Percentiles rank a stretch among this genome's conserved stretches.
phyloP scores from a whole-genome alignment of 2,888 invertebrate genomes.

The Stramonita haemastoma region DNA sequence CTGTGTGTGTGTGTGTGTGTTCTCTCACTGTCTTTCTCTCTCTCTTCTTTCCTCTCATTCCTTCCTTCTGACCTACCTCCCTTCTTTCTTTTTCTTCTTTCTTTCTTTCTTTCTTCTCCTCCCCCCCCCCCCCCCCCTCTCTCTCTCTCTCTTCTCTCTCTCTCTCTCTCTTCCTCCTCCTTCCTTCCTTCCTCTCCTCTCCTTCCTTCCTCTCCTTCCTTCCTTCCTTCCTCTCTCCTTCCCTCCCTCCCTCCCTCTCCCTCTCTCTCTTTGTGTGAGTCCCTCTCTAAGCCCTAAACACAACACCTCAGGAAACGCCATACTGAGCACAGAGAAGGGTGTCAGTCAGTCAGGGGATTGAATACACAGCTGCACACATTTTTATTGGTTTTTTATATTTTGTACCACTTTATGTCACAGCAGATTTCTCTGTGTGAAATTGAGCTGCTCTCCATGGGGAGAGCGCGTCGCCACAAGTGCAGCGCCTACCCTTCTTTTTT shows the following conservation, averaged over 20 bases:
- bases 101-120: not conserved
- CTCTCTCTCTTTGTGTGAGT: not conserved
- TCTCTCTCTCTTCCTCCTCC: not conserved
- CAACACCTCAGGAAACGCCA: no score
- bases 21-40: not conserved
- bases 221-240: not conserved
- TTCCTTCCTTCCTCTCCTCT: not conserved
- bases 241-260: not conserved
- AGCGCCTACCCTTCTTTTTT: no score
- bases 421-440: no score
- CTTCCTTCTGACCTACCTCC: not conserved
- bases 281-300: not conserved
- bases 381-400: no score
- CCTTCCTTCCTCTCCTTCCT: not conserved
- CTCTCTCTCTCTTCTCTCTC: not conserved
- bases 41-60: not conserved
- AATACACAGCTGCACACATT: not conserved
- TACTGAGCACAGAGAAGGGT: not conserved
- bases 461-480: no score
- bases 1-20: no score
- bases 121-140: not conserved
- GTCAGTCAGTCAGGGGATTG: not conserved
- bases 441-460: no score
- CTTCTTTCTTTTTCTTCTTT: not conserved
- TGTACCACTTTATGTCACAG: no score